These are phyloP conservation scores for Chaitophorus viminalis DNA, from an alignment of 2,888 invertebrate species.

Conservation along the genomic window DNA sequence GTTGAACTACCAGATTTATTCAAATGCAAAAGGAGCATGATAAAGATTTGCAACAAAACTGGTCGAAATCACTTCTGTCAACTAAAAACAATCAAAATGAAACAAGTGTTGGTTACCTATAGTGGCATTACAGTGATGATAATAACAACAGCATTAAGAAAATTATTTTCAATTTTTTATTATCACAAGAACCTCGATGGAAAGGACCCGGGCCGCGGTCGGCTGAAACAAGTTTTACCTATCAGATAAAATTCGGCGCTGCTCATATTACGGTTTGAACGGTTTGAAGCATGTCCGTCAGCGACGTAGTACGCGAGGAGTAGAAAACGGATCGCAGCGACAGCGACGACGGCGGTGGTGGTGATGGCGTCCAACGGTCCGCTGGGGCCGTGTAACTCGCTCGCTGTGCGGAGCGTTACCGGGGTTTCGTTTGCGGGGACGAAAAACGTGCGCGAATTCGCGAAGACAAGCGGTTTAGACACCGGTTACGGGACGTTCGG, in stretches of 20 bases:
- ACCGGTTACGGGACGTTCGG: background rate
- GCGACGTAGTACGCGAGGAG: background rate
- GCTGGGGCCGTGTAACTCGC: background rate
- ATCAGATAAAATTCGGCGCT: conserved; percentile 3
- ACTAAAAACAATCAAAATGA: conserved; percentile 19
- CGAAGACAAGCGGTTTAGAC: too few species aligned
- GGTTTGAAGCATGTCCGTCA: conserved; percentile 50
- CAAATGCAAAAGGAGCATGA: background rate
- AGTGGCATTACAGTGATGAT: background rate
- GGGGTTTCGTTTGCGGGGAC: too few species aligned
- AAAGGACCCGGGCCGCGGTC: background rate
- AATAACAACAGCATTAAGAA: background rate
- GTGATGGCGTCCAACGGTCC: background rate
- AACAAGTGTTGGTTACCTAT: background rate
- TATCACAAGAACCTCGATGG: background rate
- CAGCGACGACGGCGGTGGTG: background rate
- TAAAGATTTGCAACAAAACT: conserved; percentile 17
- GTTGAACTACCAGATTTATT: background rate
- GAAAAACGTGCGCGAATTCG: too few species aligned
- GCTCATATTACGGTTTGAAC: conserved; percentile 52
- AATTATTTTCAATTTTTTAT: too few species aligned
- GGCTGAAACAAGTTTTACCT: background rate
- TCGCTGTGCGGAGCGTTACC: background rate
- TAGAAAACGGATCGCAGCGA: background rate
- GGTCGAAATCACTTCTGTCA: conserved; percentile 24